Conservation (phyloP, 2,888 invertebrate species). For the Onchidella celtica region DNA sequence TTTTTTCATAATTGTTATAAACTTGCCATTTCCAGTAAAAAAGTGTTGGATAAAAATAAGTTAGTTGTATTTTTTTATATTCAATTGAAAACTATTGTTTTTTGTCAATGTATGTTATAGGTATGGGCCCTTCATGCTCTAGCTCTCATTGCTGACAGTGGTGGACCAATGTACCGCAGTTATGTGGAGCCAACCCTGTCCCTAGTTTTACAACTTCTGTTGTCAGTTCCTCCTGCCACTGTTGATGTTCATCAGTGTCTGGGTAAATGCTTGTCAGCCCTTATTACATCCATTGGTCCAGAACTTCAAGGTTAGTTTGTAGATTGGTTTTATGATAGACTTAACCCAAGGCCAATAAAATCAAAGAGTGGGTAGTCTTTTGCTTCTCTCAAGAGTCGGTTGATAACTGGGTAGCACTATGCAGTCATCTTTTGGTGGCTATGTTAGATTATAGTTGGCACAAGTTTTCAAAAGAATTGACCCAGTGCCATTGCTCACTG, state of each 20-base stretch:
- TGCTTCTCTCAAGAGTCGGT: too few species aligned
- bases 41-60: too few species aligned
- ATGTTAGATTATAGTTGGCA: too few species aligned
- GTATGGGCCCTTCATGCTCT: conserved; percentile 98
- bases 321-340: not conserved
- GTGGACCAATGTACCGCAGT: conserved; percentile 98
- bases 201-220: conserved; percentile 91
- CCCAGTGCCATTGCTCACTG: too few species aligned
- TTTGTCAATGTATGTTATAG: conserved; percentile 79
- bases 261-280: conserved; percentile 94
- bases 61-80: too few species aligned
- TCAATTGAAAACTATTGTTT: too few species aligned
- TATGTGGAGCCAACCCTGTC: conserved; percentile 97
- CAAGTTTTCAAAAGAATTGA: too few species aligned
- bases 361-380: too few species aligned
- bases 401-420: too few species aligned
- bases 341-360: not conserved
- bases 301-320: conserved; percentile 90
- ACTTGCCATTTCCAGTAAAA: too few species aligned
- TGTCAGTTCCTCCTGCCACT: conserved; percentile 93
- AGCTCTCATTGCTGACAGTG: conserved; percentile 96
- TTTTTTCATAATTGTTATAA: too few species aligned
- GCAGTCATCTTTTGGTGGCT: too few species aligned
- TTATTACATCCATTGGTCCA: conserved; percentile 98
- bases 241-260: conserved; percentile 95